Base-by-base conservation (phyloP, 2,888 invertebrate genomes). In the Sphinx pinastri region DNA sequence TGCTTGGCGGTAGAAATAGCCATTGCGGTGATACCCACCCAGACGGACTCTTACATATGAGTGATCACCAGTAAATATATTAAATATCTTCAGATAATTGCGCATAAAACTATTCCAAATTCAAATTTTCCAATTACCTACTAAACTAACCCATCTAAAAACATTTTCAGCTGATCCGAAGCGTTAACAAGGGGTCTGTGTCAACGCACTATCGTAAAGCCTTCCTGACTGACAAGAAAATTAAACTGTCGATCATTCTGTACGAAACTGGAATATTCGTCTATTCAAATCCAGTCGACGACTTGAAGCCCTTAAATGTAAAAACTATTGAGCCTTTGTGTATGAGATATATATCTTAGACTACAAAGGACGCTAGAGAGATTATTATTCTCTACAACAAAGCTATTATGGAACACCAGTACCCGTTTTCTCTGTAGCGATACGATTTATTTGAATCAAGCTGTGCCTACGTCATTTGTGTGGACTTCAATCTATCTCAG, bases 231-330 rank as follows among this genome's bases (percentile, higher is more conserved):
- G 63, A 63, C 63, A 19, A 63, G 49, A 63, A 63, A 63, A 63
- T 63, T 63, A 63, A 63, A 63, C 63, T 63, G 63, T 63, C 63
- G 63, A 63, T 63, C 63, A 63, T 49, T 63, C 63, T 49, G 63
- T 47, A 63, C 63, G 63, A 63, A 13, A 49, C 49, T 63, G 49
- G 63, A 63, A 63, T 63, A 63, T 63, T 19, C 19, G 47, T 19
- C 63, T 49, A 47, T 63, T 63, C 49, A 63, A 63, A 63, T 49
- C n/a, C 63, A 19, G 19, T 45, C 13, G 8, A 7, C 16, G 60
- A 49, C 16, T 63, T 49, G 16, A 60, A 57, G 12, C 57, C 25
- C 12, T 49, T 19, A 49, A 12, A 7, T 60, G 13, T 49, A 63
- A 63, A 63, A 63, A 2, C 7, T 19, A 49, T 49, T 38, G 19